These are phyloP conservation scores for Engraulis encrasicolus DNA, from an alignment of 2,113 vertebrate species.

Conservation along the genomic window DNA sequence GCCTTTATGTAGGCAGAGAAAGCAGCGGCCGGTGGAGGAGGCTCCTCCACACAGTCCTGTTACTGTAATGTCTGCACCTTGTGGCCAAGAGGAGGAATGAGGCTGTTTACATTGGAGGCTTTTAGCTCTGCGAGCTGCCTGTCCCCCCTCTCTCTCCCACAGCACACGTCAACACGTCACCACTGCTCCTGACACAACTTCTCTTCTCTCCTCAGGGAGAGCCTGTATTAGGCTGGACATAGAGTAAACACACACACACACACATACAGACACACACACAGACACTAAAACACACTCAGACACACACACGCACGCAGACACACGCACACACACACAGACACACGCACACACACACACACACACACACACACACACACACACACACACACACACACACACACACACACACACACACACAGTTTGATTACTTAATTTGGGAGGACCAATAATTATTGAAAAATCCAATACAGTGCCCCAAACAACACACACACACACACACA, in stretches of 20 bases:
- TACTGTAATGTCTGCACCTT: neutral
- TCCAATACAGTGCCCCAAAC: too few species aligned
- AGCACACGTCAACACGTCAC: constrained; percentile 4
- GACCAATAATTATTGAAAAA: too few species aligned
- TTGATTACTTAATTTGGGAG: too few species aligned
- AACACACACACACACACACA: too few species aligned
- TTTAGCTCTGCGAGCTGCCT: neutral
- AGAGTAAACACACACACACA: neutral
- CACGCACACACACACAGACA: too few species aligned
- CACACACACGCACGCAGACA: too few species aligned
- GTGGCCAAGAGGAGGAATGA: neutral
- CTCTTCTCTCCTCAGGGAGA: neutral
- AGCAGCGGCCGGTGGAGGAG: neutral
- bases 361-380: too few species aligned
- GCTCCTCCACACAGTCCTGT: neutral
- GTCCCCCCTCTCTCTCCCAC: neutral
- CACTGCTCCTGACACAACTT: neutral
- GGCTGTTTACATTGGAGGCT: neutral
- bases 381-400: too few species aligned
- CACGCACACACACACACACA: too few species aligned
- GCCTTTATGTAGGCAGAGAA: constrained; percentile 1
- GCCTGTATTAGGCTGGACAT: neutral
- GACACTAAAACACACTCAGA: too few species aligned
- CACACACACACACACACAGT: too few species aligned
- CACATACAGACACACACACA: constrained; percentile 5